Base-by-base conservation (phyloP, 2,113 vertebrate genomes). In the Siniperca chuatsi region DNA sequence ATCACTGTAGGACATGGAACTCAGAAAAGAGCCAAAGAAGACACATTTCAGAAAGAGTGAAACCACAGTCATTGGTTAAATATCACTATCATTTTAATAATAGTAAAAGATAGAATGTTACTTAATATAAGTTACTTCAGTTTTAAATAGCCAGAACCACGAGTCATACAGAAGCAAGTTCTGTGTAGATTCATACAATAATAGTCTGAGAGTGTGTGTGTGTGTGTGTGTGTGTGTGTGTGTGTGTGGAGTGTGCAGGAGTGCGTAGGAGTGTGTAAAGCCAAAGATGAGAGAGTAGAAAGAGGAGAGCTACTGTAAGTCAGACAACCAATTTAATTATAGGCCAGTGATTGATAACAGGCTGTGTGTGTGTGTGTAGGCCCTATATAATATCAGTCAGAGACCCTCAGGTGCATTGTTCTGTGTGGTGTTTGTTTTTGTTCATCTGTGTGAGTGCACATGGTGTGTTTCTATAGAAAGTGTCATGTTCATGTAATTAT, bases 121-220 rank as follows among this genome's bases (percentile, higher is more conserved):
- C 94, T 92, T 95, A 92, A 94, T 94, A 92, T 95, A 94, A 95
- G 93, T 94, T 94, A 94, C 91, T 86, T 87, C 88, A 86, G 84
- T 89, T 87, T 94, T 93, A 91, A 79, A 81, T 80, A 91, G 90
- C 74, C 84, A 91, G 77, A 92, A 89, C 90, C 71, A 64, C 87
- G 25, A 85, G 76, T 87, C 81, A 73, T 85, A 88, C 90, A 90
- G 78, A 91, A 75, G 86, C 78, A 67, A 82, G 85, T 87, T 90
- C 93, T 90, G 89, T 82, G 62, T 74, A 79, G 75, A 78, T 78
- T 90, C 72, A 69, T 88, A 89, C 87, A 78, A 71, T 87, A 74
- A 82, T 78, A 1, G 20, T 79, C 15, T 78, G 76, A 74, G 55
- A 82, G 46, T 69, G 61, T 74, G 33, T 73, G 60, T 66, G 70